Evolutionary conservation across 1,140 invertebrate species (phyloP).

Genomic region (Conus betulinus): DNA sequence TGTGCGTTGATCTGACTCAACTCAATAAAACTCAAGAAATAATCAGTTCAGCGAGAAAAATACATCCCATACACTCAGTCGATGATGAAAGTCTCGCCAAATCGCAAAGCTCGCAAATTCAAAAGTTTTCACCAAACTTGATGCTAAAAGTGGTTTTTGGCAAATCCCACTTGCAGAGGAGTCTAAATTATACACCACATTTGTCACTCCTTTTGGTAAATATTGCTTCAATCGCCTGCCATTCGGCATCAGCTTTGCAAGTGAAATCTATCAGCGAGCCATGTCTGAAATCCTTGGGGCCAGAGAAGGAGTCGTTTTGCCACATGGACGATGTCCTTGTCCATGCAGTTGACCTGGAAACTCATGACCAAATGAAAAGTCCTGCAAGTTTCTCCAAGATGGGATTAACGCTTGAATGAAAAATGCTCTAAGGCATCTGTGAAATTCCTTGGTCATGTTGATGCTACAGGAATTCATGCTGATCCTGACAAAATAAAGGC

Average conservation of each 20-base stretch:
- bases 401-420: constrained; percentile 66
- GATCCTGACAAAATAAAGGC: constrained; percentile 66
- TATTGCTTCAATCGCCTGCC: constrained; percentile 72
- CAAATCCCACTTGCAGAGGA: constrained; percentile 40
- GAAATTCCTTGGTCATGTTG: constrained; percentile 30
- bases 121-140: constrained; percentile 54
- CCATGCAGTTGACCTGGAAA: constrained; percentile 43
- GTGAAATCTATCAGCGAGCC: constrained; percentile 44
- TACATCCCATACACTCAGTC: background rate
- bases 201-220: constrained; percentile 71
- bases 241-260: constrained; percentile 69
- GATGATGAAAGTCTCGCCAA: background rate
- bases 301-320: constrained; percentile 18
- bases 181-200: constrained; percentile 38
- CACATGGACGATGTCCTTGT: constrained; percentile 62
- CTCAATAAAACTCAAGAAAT: background rate
- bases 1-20: too few relatives aligned
- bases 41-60: background rate
- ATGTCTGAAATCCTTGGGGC: constrained; percentile 45
- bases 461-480: constrained; percentile 42
- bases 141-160: constrained; percentile 41
- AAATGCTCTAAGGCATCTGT: background rate
- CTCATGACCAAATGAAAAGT: constrained; percentile 53
- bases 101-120: constrained; percentile 59
- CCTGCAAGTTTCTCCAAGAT: constrained; percentile 50